Conservation (phyloP, 2,113 vertebrate genomes). For the Rhadina sibilatrix region DNA sequence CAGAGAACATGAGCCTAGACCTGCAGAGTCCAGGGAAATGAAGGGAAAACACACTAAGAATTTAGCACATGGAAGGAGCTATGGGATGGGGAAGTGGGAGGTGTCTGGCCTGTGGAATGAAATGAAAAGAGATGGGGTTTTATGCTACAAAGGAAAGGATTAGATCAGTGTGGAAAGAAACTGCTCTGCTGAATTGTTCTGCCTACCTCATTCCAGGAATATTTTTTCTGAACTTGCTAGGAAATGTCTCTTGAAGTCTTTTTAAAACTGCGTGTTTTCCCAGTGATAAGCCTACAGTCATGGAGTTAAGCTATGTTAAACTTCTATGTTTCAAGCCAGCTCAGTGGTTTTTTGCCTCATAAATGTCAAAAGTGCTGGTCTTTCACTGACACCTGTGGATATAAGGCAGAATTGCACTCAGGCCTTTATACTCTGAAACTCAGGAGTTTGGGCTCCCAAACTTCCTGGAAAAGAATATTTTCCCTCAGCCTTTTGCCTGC, state of each 20-base stretch:
- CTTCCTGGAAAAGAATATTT: neutral
- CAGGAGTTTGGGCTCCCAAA: neutral
- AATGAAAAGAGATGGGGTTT: neutral
- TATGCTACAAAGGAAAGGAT: neutral
- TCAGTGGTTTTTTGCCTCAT: fast-evolving
- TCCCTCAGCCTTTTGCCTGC: neutral
- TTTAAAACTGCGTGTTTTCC: neutral
- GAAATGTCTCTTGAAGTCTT: neutral
- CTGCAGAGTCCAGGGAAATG: fast-evolving
- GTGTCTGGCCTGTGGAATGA: neutral
- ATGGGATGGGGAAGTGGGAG: fast-evolving
- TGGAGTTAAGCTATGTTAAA: neutral
- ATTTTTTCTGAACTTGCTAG: neutral
- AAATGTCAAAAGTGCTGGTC: neutral
- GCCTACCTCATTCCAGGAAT: neutral
- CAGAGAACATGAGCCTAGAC: neutral
- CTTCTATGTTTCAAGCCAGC: neutral
- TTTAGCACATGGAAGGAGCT: fast-evolving
- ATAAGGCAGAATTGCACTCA: neutral
- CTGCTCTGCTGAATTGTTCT: neutral
- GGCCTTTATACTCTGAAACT: neutral
- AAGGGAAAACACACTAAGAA: neutral
- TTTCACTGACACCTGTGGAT: conserved; percentile 62
- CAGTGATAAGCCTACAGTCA: neutral
- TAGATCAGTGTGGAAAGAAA: neutral